A percentile compares a stretch with the other conserved stretches of the same genome.
These are phyloP conservation scores for Syngnathus rostellatus DNA, from an alignment of 2,797 vertebrate species.

Conservation along the genomic window DNA sequence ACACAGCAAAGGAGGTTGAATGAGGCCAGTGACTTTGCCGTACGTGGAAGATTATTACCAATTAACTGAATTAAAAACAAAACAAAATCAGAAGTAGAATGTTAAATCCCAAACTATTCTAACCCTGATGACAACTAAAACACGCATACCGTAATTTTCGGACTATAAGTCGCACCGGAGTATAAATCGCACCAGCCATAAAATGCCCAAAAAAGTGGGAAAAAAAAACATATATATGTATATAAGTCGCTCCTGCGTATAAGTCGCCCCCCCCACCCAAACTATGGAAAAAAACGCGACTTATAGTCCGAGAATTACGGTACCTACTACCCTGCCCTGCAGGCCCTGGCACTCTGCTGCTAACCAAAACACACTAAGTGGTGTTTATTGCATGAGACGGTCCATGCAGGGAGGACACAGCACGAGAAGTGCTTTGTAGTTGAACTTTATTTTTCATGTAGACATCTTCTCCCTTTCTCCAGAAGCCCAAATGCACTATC, in stretches of 20 bases:
- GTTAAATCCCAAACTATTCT: no score
- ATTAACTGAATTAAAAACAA: no score
- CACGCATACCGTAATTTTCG: background rate
- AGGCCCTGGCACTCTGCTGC: background rate
- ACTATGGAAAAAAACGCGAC: no score
- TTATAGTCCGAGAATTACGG: no score
- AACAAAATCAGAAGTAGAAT: no score
- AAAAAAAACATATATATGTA: no score
- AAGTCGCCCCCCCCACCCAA: no score
- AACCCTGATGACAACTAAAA: background rate
- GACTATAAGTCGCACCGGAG: no score
- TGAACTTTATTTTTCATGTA: background rate
- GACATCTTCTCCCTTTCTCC: no score
- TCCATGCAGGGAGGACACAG: background rate
- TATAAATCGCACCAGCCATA: no score
- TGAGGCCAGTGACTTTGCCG: background rate
- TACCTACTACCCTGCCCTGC: background rate
- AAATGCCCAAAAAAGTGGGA: no score
- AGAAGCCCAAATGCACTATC: background rate
- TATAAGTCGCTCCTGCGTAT: no score
- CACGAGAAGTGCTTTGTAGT: background rate
- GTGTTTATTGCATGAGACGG: background rate
- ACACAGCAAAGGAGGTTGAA: background rate
- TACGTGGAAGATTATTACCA: background rate
- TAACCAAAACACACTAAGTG: background rate